Evolutionary conservation across 2,888 invertebrate genomes (phyloP), one percentile per base, ranked within the genome.

Genomic region (Copidosoma aretas): DNA sequence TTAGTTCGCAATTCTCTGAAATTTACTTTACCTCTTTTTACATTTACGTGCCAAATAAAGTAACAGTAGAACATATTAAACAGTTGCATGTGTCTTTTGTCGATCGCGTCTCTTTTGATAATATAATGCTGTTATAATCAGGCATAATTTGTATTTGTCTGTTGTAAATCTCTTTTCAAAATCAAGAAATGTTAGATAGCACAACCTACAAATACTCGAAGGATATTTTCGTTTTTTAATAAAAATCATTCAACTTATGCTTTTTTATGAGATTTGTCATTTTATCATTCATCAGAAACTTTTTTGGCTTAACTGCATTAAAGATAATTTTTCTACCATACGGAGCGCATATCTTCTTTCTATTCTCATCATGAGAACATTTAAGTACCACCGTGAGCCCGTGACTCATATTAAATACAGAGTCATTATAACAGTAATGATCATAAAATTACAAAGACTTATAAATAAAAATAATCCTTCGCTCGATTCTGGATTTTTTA

Each of bases 241-340:
- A 17, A 49, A 15, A 61, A 57, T 41, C 25, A 22, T 60, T 25
- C 12, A 19, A 56, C 41, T 17, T 15, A 56, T 53, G 54, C 32
- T 60, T 39, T 24, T 49, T 49, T n/a, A 49, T 49, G 49, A 49
- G 41, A 41, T 24, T 60, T 54, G 3, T 21, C 24, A 60, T 54
- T n/a, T 66, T 54, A 41, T 59, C 22, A 24, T 21, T 59, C n/a
- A 63, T 63, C 14, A 68, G 24, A 67, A 62, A 62, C 14, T 62
- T 62, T 52, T 57, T 41, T 41, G 52, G 24, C 25, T 62, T 62
- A 58, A 49, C 54, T 0, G 58, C 59, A 19, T 41, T 19, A 53
- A 52, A 59, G n/a, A 49, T 41, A 21, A 59, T 65, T 51, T 65
- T 65, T 58, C 21, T 49, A 21, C 52, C 41, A 51, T 41, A 59